These are phyloP conservation scores for Druon quercuslanigerum DNA, from an alignment of 1,140 invertebrate species.

Conservation along the genomic window DNA sequence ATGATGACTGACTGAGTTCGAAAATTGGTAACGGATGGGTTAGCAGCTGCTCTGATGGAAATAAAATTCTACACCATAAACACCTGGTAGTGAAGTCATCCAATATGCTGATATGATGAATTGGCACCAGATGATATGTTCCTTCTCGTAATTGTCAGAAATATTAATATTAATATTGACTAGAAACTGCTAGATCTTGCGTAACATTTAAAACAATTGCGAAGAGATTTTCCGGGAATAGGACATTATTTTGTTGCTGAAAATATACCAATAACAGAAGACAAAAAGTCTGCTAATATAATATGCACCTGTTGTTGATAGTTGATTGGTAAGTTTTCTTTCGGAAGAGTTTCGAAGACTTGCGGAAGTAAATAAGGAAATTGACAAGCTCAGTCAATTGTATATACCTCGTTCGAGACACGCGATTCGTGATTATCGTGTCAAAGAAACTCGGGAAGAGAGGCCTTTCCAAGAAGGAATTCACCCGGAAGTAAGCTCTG, in stretches of 20 bases:
- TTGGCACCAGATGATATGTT: constrained; percentile 10
- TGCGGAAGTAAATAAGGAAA: not conserved
- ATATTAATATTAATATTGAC: no score
- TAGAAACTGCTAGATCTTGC: no score
- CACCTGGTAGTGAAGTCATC: constrained; percentile 3
- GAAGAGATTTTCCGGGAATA: no score
- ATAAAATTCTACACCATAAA: constrained; percentile 11
- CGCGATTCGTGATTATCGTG: constrained; percentile 23
- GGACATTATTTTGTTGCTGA: no score
- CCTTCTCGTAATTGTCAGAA: not conserved
- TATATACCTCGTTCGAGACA: not conserved
- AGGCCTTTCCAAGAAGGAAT: constrained; percentile 8
- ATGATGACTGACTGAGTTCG: constrained; percentile 9
- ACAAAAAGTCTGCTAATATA: not conserved
- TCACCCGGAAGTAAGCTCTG: not conserved
- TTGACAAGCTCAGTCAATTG: constrained; percentile 21
- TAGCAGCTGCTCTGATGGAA: constrained; percentile 24
- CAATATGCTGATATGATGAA: constrained; percentile 19
- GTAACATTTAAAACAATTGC: no score
- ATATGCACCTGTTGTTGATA: no score
- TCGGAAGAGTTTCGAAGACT: not conserved
- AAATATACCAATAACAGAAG: not conserved
- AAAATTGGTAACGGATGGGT: constrained; percentile 2
- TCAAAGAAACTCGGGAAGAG: constrained; percentile 1
- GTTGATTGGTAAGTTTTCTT: not conserved